These are phyloP conservation scores for Anaspis maculata DNA, from an alignment of 2,888 invertebrate genomes.

Conservation along the genomic window DNA sequence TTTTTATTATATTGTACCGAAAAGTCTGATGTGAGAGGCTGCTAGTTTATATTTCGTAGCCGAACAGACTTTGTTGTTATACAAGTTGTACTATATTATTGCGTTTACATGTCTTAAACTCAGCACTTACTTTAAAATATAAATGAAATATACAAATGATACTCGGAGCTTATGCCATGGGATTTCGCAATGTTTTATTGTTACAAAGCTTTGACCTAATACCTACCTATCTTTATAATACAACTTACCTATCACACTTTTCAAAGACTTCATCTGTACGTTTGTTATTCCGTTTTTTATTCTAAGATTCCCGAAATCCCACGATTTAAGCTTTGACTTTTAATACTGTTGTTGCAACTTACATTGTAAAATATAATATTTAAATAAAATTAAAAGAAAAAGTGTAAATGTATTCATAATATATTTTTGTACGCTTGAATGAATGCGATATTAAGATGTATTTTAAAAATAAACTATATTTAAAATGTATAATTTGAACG, in stretches of 20 bases:
- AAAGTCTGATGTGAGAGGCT: conserved; percentile 39
- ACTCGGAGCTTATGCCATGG: not conserved
- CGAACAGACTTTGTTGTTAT: conserved; percentile 21
- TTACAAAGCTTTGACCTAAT: not conserved
- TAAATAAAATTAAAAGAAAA: conserved; percentile 24
- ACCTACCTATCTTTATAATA: no score
- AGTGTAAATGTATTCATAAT: conserved; percentile 38
- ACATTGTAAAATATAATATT: no score
- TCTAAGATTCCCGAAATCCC: conserved; percentile 3
- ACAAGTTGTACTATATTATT: conserved; percentile 2
- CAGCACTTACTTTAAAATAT: no score
- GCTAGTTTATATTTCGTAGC: conserved; percentile 36
- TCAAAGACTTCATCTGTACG: no score
- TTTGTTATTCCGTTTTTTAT: no score
- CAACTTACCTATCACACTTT: no score
- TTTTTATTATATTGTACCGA: conserved; percentile 21
- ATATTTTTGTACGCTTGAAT: conserved; percentile 44
- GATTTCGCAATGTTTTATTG: not conserved
- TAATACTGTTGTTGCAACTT: conserved; percentile 21
- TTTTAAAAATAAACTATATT: conserved; percentile 24
- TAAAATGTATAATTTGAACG: not conserved
- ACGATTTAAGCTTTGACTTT: conserved; percentile 17
- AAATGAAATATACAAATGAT: not conserved
- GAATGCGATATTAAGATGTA: conserved; percentile 38
- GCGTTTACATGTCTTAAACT: no score